Base-by-base conservation (phyloP, 2,888 invertebrate species). In the Aphrophora alni region DNA sequence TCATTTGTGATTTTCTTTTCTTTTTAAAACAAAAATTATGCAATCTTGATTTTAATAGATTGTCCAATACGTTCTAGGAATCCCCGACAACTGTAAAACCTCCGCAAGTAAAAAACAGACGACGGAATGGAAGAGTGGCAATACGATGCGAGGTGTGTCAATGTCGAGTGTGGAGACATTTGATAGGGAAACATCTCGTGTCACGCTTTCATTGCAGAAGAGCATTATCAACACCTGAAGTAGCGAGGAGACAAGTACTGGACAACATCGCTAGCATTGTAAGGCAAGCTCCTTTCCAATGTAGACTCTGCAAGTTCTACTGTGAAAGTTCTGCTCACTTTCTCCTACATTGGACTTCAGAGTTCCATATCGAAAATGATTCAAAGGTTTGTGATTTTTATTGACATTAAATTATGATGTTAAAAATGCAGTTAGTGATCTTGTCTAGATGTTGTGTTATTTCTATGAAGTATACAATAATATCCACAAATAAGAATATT, bases 191-290 rank as follows among this genome's bases (percentile, higher is more conserved):
- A 87, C 96, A 96, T 89, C 90, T 97, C 82, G 93, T 97, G 85
- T 96, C 96, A 0, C 95, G 95, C 87, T 95, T 94, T 87, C 97
- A 97, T 88, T 95, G 94, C 85, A 91, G 95, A 82, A 94, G 94
- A 86, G 92, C 93, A 82, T 91, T 92, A 76, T 89, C 90, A 71
- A 89, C 90, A 82, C 90, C 91, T 3, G 89, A 89, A 33, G 90
- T 91, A 12, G 90, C 91, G 10, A 91, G 91, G 82, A 89, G 91
- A 77, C 90, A 95, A 86, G 92, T 97, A 77, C 89, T 96, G 38
- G 92, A 93, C 77, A 93, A 97, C 87, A 95, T 96, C 86, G 91
- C 91, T 83, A 92, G 93, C 81, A 93, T 97, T 82, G 93, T 96
- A 7, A 90, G 93, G 81, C 95, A 96, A 85, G 93, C 95, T 73